Evolutionary conservation across 2,113 vertebrate species (phyloP).

Genomic region (Holacanthus passer): DNA sequence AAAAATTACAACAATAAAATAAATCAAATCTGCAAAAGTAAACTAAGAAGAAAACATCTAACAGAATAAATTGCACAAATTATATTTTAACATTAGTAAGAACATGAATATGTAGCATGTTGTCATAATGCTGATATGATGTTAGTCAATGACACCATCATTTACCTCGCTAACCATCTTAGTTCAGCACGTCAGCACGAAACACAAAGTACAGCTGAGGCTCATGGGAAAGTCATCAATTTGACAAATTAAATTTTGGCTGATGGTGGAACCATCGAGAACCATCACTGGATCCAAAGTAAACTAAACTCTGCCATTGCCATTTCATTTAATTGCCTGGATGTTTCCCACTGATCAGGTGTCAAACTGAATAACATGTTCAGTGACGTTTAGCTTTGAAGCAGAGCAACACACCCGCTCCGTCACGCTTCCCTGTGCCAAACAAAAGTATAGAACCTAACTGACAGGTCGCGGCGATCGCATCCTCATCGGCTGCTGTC

Average conservation of each 20-base stretch:
- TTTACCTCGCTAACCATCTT: too few species aligned
- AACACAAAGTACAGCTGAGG: too few species aligned
- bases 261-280: too few species aligned
- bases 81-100: too few species aligned
- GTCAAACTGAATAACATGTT: background rate
- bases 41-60: background rate
- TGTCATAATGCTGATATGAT: too few species aligned
- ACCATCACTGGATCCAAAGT: too few species aligned
- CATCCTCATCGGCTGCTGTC: slow-evolving; percentile 41
- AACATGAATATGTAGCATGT: too few species aligned
- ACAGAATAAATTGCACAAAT: too few species aligned
- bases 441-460: slow-evolving; percentile 10
- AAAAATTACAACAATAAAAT: background rate
- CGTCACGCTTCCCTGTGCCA: background rate
- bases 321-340: background rate
- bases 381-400: background rate
- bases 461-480: slow-evolving; percentile 21
- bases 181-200: too few species aligned
- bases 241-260: too few species aligned
- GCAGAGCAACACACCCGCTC: background rate
- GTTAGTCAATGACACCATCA: too few species aligned
- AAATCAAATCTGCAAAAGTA: background rate
- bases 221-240: too few species aligned
- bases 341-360: background rate
- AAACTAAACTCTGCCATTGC: background rate